phyloP scores from a whole-genome alignment of 2,797 vertebrate species.

The Euphonia xanthogaster region DNA sequence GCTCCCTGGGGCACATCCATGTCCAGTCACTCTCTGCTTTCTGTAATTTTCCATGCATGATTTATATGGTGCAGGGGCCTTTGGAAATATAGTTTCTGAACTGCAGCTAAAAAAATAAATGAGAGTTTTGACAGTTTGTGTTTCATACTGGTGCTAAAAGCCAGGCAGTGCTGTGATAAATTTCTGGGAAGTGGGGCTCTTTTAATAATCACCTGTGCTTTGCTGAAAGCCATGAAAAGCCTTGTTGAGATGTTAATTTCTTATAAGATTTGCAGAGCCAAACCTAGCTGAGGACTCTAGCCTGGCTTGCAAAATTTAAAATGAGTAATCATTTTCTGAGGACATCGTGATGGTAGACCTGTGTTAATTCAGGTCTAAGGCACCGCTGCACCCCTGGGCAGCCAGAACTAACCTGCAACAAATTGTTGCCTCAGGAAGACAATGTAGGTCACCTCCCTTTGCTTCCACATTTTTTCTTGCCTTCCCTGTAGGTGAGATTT shows the following conservation, averaged over 20 bases:
- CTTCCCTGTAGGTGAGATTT: background rate
- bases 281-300: background rate
- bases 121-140: background rate
- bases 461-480: background rate
- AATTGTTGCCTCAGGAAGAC: background rate
- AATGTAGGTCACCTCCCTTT: background rate
- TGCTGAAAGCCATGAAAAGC: background rate
- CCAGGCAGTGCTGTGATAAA: background rate
- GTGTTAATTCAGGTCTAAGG: background rate
- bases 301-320: background rate
- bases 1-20: accelerated
- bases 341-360: background rate
- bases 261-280: background rate
- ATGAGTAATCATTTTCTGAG: background rate
- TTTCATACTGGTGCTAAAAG: background rate
- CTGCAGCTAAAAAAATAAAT: background rate
- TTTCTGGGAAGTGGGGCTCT: background rate
- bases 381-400: background rate
- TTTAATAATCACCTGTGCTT: background rate
- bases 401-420: background rate
- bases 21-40: background rate
- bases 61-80: background rate
- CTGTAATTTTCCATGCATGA: background rate
- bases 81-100: background rate
- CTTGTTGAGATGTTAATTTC: background rate